Conservation (phyloP, 2,888 invertebrate genomes). For the Venusia cambrica region DNA sequence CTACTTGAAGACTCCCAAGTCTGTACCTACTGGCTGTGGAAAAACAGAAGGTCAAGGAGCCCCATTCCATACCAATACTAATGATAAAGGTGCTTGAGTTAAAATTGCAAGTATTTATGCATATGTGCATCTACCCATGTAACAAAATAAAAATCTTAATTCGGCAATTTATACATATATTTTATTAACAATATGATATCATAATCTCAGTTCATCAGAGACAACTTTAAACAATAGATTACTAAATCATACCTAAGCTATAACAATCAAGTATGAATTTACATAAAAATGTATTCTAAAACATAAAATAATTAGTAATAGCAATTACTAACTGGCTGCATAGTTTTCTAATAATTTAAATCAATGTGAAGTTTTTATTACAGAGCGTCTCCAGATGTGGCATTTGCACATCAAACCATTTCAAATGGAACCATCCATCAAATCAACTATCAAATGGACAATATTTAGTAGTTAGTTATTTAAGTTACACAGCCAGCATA, state of each 20-base stretch:
- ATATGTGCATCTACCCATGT: too few species aligned
- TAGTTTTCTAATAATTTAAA: background rate
- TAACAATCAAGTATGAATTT: constrained; percentile 43
- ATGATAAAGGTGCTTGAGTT: too few species aligned
- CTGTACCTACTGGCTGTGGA: too few species aligned
- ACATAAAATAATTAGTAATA: constrained; percentile 48
- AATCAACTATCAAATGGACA: too few species aligned
- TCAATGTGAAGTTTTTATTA: background rate
- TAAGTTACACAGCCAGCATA: constrained; percentile 35
- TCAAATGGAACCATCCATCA: constrained; percentile 2
- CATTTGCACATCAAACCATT: background rate
- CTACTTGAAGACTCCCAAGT: too few species aligned
- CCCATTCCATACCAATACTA: too few species aligned
- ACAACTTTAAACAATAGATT: constrained; percentile 65
- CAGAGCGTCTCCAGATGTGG: constrained; percentile 1
- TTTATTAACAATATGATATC: constrained; percentile 80
- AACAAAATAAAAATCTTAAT: constrained; percentile 40
- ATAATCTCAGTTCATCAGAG: constrained; percentile 69
- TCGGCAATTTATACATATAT: constrained; percentile 78
- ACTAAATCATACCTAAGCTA: constrained; percentile 52
- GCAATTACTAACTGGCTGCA: constrained; percentile 37
- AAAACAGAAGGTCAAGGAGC: too few species aligned
- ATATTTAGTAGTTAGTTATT: too few species aligned
- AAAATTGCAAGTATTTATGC: too few species aligned
- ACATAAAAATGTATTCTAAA: constrained; percentile 52